phyloP scores from a whole-genome alignment of 2,113 vertebrate genomes.

The Panthera uncia region DNA sequence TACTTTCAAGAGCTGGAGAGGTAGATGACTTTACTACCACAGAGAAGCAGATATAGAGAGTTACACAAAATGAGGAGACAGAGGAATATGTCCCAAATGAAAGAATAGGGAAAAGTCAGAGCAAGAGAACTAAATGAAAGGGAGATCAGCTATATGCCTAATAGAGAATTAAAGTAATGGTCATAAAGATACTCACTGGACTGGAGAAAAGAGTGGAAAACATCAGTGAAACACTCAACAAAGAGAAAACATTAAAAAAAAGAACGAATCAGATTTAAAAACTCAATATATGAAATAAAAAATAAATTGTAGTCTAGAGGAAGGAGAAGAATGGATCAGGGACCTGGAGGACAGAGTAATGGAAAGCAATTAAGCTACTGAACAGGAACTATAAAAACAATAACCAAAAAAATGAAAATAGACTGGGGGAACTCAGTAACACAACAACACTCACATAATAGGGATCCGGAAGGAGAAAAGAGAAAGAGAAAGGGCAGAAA shows the following conservation, averaged over 20 bases:
- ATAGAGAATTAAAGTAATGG: neutral
- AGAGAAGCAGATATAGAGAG: neutral
- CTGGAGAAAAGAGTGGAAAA: neutral
- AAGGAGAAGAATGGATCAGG: neutral
- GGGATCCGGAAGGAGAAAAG: neutral
- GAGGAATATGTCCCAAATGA: neutral
- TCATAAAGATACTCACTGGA: neutral
- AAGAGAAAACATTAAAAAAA: neutral
- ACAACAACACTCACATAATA: neutral
- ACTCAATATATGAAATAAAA: neutral
- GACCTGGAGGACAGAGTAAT: neutral
- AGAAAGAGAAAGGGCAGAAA: neutral
- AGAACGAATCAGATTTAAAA: neutral
- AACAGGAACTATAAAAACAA: neutral
- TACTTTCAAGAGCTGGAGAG: neutral
- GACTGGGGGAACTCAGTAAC: neutral
- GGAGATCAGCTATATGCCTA: neutral
- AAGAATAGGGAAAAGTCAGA: neutral
- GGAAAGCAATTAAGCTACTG: neutral
- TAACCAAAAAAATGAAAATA: neutral
- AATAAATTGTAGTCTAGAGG: neutral
- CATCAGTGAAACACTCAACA: neutral
- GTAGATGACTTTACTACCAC: neutral
- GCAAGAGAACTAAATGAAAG: neutral
- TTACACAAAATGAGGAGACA: neutral